These are phyloP conservation scores for Xiphorhynchus elegans DNA, from an alignment of 2,113 vertebrate genomes.

Conservation along the genomic window DNA sequence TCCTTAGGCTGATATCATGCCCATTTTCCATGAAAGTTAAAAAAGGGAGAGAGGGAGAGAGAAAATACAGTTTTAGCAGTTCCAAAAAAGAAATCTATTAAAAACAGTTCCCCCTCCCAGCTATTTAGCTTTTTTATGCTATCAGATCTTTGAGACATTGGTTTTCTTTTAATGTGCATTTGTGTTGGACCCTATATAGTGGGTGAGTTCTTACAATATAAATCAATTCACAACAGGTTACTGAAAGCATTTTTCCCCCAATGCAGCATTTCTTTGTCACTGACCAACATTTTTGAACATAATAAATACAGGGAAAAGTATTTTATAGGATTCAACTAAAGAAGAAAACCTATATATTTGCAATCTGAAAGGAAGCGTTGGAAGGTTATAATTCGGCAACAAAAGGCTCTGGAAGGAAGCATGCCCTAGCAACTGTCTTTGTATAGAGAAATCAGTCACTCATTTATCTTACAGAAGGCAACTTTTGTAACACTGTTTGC, in stretches of 20 bases:
- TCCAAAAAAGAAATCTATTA: not conserved
- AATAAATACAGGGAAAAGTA: not conserved
- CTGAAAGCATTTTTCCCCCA: not conserved
- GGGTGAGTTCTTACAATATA: not conserved
- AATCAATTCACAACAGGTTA: constrained; percentile 28
- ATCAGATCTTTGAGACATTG: not conserved
- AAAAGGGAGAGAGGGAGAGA: not conserved
- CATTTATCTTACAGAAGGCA: constrained; percentile 78
- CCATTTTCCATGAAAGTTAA: not conserved
- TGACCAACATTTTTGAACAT: not conserved
- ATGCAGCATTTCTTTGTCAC: not conserved
- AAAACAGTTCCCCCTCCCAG: not conserved
- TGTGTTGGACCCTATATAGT: not conserved
- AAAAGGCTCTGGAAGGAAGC: constrained; percentile 73
- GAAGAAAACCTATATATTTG: constrained; percentile 22
- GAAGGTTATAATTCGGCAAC: constrained; percentile 71
- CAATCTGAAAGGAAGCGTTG: constrained; percentile 55
- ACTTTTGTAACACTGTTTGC: constrained; percentile 73
- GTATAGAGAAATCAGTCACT: constrained; percentile 64
- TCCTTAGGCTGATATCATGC: not conserved
- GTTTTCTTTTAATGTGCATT: not conserved
- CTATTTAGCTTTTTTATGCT: not conserved
- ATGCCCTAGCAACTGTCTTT: constrained; percentile 77
- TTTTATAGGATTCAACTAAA: constrained; percentile 29
- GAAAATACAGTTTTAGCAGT: not conserved